These are phyloP conservation scores for Syngnathus scovelli DNA, from an alignment of 2,113 vertebrate genomes.

Conservation along the genomic window DNA sequence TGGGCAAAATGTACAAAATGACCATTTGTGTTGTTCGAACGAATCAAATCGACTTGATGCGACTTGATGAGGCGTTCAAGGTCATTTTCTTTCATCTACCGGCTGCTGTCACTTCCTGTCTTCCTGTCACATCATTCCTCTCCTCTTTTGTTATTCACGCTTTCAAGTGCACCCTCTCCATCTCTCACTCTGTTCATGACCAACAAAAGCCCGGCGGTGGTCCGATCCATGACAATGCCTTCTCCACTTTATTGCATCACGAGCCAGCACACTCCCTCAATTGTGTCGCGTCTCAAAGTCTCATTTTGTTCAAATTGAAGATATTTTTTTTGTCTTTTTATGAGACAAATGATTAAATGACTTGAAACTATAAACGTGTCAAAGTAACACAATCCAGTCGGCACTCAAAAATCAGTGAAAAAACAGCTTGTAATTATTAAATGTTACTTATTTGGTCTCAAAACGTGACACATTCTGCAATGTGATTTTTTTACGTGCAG, in stretches of 20 bases:
- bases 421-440: not conserved
- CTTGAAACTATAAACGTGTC: too few species aligned
- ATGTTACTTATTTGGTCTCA: not conserved
- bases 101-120: slow-evolving; percentile 8
- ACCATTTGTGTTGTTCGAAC: not conserved
- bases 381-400: not conserved
- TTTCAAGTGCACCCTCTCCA: slow-evolving; percentile 43
- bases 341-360: too few species aligned
- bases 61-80: not conserved
- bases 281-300: not conserved
- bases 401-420: not conserved
- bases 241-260: slow-evolving; percentile 21
- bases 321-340: not conserved
- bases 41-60: not conserved
- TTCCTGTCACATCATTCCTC: slow-evolving; percentile 37
- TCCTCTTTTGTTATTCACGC: slow-evolving; percentile 58
- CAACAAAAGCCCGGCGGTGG: slow-evolving; percentile 46
- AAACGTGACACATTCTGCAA: slow-evolving; percentile 7
- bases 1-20: slow-evolving; percentile 1
- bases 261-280: slow-evolving; percentile 1
- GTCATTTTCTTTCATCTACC: slow-evolving; percentile 14
- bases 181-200: slow-evolving; percentile 6
- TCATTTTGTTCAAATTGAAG: too few species aligned
- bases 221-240: slow-evolving; percentile 44
- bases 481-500: slow-evolving; percentile 26